phyloP scores from a whole-genome alignment of 1,140 invertebrate species.

The Drosophila kepulauana region DNA sequence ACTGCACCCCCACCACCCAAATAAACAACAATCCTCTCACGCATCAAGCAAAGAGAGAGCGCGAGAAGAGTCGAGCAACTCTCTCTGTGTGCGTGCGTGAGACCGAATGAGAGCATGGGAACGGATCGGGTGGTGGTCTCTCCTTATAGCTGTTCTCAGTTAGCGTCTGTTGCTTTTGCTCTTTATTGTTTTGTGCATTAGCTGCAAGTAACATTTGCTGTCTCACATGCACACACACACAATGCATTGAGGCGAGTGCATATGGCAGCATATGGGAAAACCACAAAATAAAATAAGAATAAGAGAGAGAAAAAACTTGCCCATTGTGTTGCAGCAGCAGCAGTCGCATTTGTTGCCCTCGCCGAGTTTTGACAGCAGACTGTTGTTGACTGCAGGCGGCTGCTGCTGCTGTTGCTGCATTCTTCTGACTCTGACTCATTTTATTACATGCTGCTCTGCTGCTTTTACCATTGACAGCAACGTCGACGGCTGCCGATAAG shows the following conservation, averaged over 20 bases:
- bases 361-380: conserved; percentile 48
- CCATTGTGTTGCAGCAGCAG: conserved; percentile 57
- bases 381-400: not conserved
- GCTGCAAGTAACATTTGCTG: conserved; percentile 61
- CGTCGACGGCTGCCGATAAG: conserved; percentile 46
- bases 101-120: conserved; percentile 31
- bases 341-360: conserved; percentile 60
- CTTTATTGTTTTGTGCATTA: conserved; percentile 66
- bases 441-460: conserved; percentile 44
- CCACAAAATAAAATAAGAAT: conserved; percentile 50
- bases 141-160: conserved; percentile 31
- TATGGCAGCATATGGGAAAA: conserved; percentile 72
- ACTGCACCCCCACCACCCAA: conserved; percentile 60
- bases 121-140: conserved; percentile 17
- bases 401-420: conserved; percentile 34
- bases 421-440: conserved; percentile 51
- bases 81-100: not conserved
- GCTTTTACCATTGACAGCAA: conserved; percentile 44
- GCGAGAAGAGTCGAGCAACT: conserved; percentile 30
- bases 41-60: conserved; percentile 30
- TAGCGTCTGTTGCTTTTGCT: conserved; percentile 49
- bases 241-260: conserved; percentile 41
- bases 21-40: conserved; percentile 60
- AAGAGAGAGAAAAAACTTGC: conserved; percentile 48
- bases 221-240: conserved; percentile 32